Conservation (phyloP, 2,113 vertebrate species). For the Micronycteris hirsuta region DNA sequence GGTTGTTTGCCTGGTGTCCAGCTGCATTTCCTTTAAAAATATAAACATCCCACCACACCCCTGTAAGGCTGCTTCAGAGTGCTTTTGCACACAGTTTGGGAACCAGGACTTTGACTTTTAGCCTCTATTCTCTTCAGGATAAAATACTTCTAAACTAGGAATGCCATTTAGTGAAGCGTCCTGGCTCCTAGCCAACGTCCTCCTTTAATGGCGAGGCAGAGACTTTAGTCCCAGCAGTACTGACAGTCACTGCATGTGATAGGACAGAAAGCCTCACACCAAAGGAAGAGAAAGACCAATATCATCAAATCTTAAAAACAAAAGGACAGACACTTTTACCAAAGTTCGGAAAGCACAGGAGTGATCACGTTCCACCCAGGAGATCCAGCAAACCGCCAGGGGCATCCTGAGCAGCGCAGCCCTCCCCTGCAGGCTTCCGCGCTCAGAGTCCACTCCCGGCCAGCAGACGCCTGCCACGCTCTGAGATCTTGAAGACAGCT, state of each 20-base stretch:
- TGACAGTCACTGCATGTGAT: background rate
- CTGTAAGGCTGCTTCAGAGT: background rate
- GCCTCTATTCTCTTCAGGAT: background rate
- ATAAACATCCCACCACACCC: background rate
- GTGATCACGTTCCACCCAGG: background rate
- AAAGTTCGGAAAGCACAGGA: background rate
- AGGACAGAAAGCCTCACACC: background rate
- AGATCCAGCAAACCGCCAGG: background rate
- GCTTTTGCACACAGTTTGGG: background rate
- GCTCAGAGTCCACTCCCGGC: background rate
- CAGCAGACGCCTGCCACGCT: background rate
- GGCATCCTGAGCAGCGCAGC: accelerated
- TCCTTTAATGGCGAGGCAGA: background rate
- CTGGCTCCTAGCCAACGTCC: background rate
- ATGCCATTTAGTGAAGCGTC: background rate
- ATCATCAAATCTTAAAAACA: background rate
- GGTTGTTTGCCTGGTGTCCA: background rate
- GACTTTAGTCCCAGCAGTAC: background rate
- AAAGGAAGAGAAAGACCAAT: background rate
- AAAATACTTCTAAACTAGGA: background rate
- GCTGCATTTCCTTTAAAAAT: background rate
- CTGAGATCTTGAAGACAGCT: too few relatives aligned
- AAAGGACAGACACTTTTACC: background rate
- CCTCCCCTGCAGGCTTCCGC: background rate
- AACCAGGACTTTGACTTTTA: background rate